These are phyloP conservation scores for Hymenochirus boettgeri DNA, from an alignment of 2,113 vertebrate species.

Conservation along the genomic window DNA sequence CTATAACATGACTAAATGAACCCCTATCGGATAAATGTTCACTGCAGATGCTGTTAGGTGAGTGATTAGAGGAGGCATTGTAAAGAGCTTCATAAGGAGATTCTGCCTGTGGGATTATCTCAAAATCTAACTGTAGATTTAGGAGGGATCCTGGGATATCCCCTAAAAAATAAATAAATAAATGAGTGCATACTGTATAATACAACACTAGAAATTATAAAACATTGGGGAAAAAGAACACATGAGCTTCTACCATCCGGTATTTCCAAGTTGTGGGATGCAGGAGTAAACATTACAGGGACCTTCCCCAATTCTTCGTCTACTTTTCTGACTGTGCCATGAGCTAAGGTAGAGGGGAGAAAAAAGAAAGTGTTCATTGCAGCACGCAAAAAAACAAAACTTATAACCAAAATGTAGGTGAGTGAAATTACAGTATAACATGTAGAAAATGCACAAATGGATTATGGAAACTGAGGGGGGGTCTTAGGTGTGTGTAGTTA, in stretches of 20 bases:
- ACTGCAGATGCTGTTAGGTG: conserved; percentile 87
- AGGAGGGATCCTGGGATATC: conserved; percentile 74
- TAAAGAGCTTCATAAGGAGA: conserved; percentile 88
- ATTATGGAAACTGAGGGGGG: too few relatives aligned
- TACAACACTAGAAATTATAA: too few relatives aligned
- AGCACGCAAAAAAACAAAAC: too few relatives aligned
- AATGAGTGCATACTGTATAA: too few relatives aligned
- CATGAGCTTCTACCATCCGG: conserved; percentile 11
- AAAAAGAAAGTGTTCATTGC: too few relatives aligned
- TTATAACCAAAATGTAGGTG: too few relatives aligned
- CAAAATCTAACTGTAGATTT: conserved; percentile 73
- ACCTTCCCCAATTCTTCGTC: conserved; percentile 5
- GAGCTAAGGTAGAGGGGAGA: background rate
- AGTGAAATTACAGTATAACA: too few relatives aligned
- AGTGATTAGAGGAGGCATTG: conserved; percentile 90
- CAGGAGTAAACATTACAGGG: background rate
- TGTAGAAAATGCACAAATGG: too few relatives aligned
- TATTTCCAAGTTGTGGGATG: conserved; percentile 8
- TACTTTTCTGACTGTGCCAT: background rate
- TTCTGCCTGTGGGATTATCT: conserved; percentile 72
- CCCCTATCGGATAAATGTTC: conserved; percentile 88
- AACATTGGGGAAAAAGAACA: too few relatives aligned
- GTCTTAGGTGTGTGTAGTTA: too few relatives aligned
- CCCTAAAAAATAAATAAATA: too few relatives aligned
- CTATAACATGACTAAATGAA: conserved; percentile 59